A percentile compares a stretch with the other conserved stretches of the same genome.
phyloP scores from a whole-genome alignment of 2,888 invertebrate species.

The Panorpa germanica region DNA sequence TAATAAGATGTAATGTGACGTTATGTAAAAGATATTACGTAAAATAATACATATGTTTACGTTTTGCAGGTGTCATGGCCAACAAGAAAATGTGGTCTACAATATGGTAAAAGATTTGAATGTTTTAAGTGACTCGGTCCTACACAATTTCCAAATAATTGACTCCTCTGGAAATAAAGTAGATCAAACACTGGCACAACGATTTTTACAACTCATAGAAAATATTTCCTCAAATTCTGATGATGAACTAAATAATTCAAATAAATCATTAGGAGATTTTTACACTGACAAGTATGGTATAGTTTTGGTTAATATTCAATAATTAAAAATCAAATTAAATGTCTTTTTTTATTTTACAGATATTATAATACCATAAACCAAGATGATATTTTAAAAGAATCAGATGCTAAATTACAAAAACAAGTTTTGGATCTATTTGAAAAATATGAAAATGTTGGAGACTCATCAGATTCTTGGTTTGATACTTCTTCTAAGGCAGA shows the following conservation, averaged over 20 bases:
- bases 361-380: slow-evolving; percentile 1
- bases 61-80: slow-evolving; percentile 8
- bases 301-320: too few species aligned
- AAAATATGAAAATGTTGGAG: slow-evolving; percentile 8
- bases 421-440: slow-evolving; percentile 7
- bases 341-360: neutral
- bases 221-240: too few species aligned
- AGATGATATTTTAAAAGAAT: slow-evolving; percentile 1
- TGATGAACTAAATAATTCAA: too few species aligned
- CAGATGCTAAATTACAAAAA: neutral
- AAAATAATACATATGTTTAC: too few species aligned
- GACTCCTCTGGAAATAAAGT: too few species aligned
- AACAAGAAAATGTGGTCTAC: slow-evolving; percentile 5
- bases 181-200: too few species aligned
- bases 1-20: too few species aligned
- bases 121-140: too few species aligned
- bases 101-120: slow-evolving; percentile 4
- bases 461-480: slow-evolving; percentile 8
- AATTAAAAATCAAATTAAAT: neutral
- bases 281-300: slow-evolving; percentile 16
- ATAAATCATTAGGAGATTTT: slow-evolving; percentile 21
- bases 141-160: too few species aligned
- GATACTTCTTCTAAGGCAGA: too few species aligned
- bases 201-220: too few species aligned
- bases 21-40: too few species aligned